Evolutionary conservation across 1,140 invertebrate genomes (phyloP).

Genomic region (Cotesia typhae): DNA sequence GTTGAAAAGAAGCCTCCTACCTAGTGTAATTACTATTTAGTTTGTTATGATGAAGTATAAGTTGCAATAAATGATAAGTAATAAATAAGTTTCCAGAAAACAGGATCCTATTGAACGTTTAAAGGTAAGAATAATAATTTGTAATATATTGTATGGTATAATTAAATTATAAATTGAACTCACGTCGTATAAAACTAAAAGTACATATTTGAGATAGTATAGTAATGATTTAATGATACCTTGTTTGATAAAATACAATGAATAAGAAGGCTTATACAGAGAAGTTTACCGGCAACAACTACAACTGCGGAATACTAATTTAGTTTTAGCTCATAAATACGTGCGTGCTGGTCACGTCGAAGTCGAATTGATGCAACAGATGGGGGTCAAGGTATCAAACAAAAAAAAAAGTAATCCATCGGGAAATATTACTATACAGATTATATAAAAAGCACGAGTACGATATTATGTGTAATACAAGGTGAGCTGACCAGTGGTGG

Average conservation of each 20-base stretch:
- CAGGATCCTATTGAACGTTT: too few species aligned
- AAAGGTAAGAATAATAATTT: too few species aligned
- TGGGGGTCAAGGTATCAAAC: constrained; percentile 14
- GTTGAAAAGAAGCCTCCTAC: too few species aligned
- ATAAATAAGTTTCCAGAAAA: too few species aligned
- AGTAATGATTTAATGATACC: constrained; percentile 6
- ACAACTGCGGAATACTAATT: constrained; percentile 7
- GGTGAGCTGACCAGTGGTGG: neutral
- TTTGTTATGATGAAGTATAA: too few species aligned
- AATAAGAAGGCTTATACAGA: neutral
- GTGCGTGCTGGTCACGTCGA: constrained; percentile 11
- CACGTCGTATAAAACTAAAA: neutral
- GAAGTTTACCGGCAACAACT: neutral
- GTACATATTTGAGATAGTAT: constrained; percentile 6
- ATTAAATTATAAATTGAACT: constrained; percentile 5
- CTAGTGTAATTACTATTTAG: too few species aligned
- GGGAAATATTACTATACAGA: neutral
- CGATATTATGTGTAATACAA: neutral
- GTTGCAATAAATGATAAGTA: constrained; percentile 1
- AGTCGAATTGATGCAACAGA: constrained; percentile 19
- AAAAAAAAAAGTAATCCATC: neutral
- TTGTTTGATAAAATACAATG: constrained; percentile 11
- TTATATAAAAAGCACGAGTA: too few species aligned
- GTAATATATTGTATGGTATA: too few species aligned
- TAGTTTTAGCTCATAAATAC: neutral